Conservation (phyloP, 2,888 invertebrate genomes). For the Noctua pronuba region DNA sequence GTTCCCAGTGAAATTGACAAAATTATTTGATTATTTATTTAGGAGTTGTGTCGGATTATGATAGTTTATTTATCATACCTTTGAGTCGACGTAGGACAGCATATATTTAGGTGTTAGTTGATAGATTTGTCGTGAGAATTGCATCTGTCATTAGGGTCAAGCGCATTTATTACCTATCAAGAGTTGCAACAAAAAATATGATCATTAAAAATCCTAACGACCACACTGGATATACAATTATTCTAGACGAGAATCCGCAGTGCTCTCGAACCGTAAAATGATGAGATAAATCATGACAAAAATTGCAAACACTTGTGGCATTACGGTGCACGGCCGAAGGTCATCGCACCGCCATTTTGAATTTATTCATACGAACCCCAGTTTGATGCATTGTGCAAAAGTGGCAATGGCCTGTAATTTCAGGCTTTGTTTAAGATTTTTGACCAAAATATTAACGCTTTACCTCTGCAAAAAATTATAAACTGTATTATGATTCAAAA, state of each 20-base stretch:
- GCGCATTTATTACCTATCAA: slow-evolving; percentile 33
- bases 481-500: slow-evolving; percentile 6
- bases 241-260: slow-evolving; percentile 44
- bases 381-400: slow-evolving; percentile 53
- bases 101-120: slow-evolving; percentile 5
- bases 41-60: slow-evolving; percentile 44
- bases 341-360: slow-evolving; percentile 65
- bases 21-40: slow-evolving; percentile 57
- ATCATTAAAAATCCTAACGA: slow-evolving; percentile 54
- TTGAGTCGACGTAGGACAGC: neutral
- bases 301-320: slow-evolving; percentile 63
- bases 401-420: slow-evolving; percentile 37
- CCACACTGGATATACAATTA: slow-evolving; percentile 42
- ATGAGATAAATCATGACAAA: slow-evolving; percentile 64
- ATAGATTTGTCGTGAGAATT: slow-evolving; percentile 27
- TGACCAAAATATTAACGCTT: neutral
- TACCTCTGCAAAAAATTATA: neutral
- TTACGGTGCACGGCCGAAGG: slow-evolving; percentile 64
- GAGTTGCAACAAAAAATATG: slow-evolving; percentile 37
- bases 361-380: slow-evolving; percentile 59
- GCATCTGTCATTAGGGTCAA: slow-evolving; percentile 48
- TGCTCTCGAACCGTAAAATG: slow-evolving; percentile 58
- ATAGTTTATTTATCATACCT: slow-evolving; percentile 29
- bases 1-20: slow-evolving; percentile 51
- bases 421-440: slow-evolving; percentile 22